Evolutionary conservation across 2,888 invertebrate species (phyloP).

Genomic region (Schizaphis graminum): DNA sequence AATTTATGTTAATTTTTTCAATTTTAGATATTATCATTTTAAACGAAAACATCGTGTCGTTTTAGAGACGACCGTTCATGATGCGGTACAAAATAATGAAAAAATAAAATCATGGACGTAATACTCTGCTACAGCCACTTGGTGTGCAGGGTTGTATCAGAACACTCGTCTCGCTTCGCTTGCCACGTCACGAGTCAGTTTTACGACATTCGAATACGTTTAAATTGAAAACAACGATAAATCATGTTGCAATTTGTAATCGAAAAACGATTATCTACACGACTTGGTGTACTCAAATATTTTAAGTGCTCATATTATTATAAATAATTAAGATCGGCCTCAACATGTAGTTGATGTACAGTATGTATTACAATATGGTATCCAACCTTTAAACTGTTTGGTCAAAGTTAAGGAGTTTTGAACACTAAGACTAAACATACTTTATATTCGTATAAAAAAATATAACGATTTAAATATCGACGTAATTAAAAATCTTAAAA

Average conservation of each 20-base stretch:
- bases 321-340: background rate
- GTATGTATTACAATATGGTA: background rate
- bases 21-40: conserved; percentile 55
- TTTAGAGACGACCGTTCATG: background rate
- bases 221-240: background rate
- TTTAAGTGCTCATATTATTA: background rate
- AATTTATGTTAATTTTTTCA: conserved; percentile 54
- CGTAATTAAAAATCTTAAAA: background rate
- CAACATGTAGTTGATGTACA: background rate
- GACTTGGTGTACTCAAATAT: background rate
- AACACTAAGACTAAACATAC: background rate
- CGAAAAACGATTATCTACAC: background rate
- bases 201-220: background rate
- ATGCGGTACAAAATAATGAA: conserved; percentile 2
- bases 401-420: background rate
- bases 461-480: background rate
- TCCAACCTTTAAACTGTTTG: background rate
- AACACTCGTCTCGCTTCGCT: background rate
- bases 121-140: background rate
- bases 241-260: background rate
- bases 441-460: background rate
- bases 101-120: background rate
- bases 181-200: background rate
- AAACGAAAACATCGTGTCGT: conserved; percentile 43
- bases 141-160: background rate